Base-by-base conservation (phyloP, 2,888 invertebrate genomes). In the Urechis unicinctus region DNA sequence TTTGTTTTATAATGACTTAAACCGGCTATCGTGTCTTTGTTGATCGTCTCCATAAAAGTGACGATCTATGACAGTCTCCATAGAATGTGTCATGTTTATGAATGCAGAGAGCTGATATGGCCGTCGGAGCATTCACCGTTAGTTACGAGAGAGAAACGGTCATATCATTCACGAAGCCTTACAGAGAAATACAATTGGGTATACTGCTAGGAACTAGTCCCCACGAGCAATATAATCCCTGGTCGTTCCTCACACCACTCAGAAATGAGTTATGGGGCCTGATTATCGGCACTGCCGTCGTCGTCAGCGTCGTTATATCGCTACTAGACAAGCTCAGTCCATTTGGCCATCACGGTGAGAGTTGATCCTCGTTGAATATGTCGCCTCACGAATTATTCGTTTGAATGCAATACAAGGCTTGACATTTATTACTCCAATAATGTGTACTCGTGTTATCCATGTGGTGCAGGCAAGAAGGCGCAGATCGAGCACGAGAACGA, bases 81-180 rank as follows among this genome's bases (percentile, higher is more conserved):
- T n/a, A n/a, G n/a, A n/a, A n/a, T n/a, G n/a, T n/a, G n/a, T n/a
- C n/a, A n/a, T n/a, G n/a, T 30, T 9, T 29, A 4, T 53, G 43
- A 22, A 89, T 91, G 69, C 84, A 89, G 91, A 86, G 89, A 78
- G 93, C 92, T 0, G 94, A 94, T 72, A 82, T 95, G 61, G 93
- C 93, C 0, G 90, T 94, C 0, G 93, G 91, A 0, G 92, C 94
- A 0, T 91, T 95, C 88, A 95, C 94, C 2, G 95, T 94, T 67
- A 94, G 91, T 79, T 94, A 91, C 77, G 92, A 92, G 0, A 80
- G 94, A 17, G 92, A 93, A 75, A 88, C 88, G 47, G 87, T 94
- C 1, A 91, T 95, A 58, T 93, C 93, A 77, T 94, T 95, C 78
- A 93, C 93, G 0, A 92, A 93, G 71, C 94, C 94, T 0, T 94